Conservation (phyloP, 2,888 invertebrate genomes). For the Euproctis similis region DNA sequence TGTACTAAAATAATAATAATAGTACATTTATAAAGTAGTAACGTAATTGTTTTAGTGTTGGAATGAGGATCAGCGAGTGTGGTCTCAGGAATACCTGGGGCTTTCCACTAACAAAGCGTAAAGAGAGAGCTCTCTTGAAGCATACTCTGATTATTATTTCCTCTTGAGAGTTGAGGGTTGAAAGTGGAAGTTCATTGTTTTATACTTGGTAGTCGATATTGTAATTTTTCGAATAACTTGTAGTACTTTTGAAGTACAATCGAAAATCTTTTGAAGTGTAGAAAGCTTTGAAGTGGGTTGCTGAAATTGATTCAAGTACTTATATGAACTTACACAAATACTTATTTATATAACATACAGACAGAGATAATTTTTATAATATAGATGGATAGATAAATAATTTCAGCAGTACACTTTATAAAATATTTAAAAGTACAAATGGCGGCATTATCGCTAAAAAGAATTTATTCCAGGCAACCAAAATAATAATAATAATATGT, state of each 20-base stretch:
- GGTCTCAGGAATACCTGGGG: constrained; percentile 25
- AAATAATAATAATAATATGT: no score
- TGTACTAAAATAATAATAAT: no score
- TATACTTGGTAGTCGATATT: constrained; percentile 38
- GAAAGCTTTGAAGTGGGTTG: no score
- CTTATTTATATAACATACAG: no score
- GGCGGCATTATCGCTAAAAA: no score
- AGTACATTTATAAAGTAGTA: constrained; percentile 24
- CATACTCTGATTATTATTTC: constrained; percentile 54
- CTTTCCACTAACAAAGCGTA: constrained; percentile 35
- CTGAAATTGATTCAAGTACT: no score
- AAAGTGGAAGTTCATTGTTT: constrained; percentile 37
- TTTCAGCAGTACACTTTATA: no score
- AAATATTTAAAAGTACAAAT: no score
- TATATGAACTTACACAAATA: no score
- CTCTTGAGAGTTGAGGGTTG: constrained; percentile 39
- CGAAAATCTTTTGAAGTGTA: constrained; percentile 1
- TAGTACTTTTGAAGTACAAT: neutral
- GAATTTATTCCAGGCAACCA: no score
- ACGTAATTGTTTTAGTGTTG: constrained; percentile 47
- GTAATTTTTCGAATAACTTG: constrained; percentile 2
- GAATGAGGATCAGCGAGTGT: constrained; percentile 41
- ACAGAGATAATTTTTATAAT: no score
- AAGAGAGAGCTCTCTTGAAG: constrained; percentile 33
- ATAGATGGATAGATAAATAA: no score